Conservation (phyloP, 2,113 vertebrate genomes). For the Sprattus sprattus region DNA sequence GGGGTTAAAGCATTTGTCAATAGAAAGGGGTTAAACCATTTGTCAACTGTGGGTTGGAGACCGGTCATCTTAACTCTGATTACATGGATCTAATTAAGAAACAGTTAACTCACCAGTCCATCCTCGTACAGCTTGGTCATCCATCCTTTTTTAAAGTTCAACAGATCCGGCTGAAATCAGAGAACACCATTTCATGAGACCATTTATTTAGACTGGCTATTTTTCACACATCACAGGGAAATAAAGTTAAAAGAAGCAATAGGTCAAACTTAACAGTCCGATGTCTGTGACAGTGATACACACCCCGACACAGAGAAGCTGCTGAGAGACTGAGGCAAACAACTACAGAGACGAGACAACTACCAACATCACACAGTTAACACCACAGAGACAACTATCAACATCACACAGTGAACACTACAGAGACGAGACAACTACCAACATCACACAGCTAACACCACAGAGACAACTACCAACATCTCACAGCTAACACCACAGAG, state of each 20-base stretch:
- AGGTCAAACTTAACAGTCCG: background rate
- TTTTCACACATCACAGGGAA: background rate
- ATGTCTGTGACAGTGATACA: background rate
- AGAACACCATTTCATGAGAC: slow-evolving; percentile 1
- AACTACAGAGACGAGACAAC: too few species aligned
- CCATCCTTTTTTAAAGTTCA: slow-evolving; percentile 99
- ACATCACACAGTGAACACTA: background rate
- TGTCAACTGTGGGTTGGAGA: background rate
- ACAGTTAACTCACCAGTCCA: slow-evolving; percentile 79
- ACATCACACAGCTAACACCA: too few species aligned
- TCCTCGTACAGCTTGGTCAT: slow-evolving; percentile 96
- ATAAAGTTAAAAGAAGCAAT: background rate
- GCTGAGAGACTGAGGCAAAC: background rate
- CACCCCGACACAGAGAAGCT: background rate
- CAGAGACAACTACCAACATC: too few species aligned
- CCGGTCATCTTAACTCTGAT: background rate
- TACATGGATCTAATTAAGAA: background rate
- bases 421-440: too few species aligned
- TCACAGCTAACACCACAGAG: too few species aligned
- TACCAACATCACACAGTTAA: background rate
- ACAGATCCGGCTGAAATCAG: slow-evolving; percentile 83
- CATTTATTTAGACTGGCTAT: background rate
- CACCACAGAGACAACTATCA: background rate
- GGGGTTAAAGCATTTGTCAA: too few species aligned
- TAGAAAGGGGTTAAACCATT: background rate